Percentiles rank a stretch among this genome's conserved stretches.
Conservation (phyloP, 2,888 invertebrate genomes). For the Netelia virgata region DNA sequence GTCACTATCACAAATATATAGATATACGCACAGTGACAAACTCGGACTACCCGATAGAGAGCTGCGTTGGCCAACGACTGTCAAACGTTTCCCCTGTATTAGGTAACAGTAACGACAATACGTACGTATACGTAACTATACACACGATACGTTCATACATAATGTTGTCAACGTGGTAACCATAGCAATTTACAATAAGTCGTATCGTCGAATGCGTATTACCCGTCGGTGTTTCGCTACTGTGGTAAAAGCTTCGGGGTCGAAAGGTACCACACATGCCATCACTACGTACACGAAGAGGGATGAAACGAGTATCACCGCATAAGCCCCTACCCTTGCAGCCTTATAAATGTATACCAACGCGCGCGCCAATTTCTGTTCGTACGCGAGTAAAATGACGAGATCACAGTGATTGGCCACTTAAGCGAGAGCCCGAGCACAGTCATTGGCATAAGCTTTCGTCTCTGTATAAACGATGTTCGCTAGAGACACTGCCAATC, state of each 20-base stretch:
- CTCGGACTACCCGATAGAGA: too few relatives aligned
- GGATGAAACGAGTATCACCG: conserved; percentile 12
- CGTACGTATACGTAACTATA: not conserved
- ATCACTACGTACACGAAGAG: not conserved
- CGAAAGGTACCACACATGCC: not conserved
- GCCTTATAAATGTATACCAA: not conserved
- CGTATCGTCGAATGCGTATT: conserved; percentile 8
- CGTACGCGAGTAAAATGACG: not conserved
- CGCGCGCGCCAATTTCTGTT: not conserved
- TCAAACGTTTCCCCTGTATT: not conserved
- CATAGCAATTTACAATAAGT: conserved; percentile 65
- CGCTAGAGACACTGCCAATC: not conserved
- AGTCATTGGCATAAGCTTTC: too few relatives aligned
- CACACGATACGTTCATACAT: conserved; percentile 22
- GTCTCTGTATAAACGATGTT: too few relatives aligned
- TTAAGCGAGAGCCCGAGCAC: too few relatives aligned
- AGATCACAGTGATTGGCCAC: not conserved
- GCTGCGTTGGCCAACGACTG: too few relatives aligned
- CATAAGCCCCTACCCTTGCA: not conserved
- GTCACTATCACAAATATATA: not conserved
- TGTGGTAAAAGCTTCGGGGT: conserved; percentile 16
- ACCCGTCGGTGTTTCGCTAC: not conserved
- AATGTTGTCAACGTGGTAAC: conserved; percentile 65
- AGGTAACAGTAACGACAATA: not conserved
- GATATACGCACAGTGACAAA: not conserved